Evolutionary conservation across 2,113 vertebrate species (phyloP), one percentile per base, ranked within the genome.

Genomic region (Tyto alba): DNA sequence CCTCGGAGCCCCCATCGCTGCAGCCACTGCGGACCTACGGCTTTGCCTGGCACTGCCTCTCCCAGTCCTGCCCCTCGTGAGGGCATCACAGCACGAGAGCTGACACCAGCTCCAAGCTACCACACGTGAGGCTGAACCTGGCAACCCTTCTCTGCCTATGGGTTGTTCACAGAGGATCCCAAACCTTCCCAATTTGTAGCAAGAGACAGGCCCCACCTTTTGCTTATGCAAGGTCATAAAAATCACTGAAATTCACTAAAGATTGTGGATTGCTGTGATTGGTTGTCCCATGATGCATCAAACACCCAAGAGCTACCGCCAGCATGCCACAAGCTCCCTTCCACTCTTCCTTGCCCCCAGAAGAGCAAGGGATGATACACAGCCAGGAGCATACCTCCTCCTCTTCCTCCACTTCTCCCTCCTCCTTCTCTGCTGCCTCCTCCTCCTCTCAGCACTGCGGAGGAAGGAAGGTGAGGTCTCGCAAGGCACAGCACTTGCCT

Each of bases 381-480:
- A 81, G 34, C 27, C 17, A 16, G 17, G 8, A 73, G 48, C 34
- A 40, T 6, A 34, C 14, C 32, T 90, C 34, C 52, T 76, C 4
- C 34, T 50, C 50, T 47, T 22, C 27, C 13, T 27, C 15, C 11
- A 4, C 19, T 47, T 62, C 18, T 12, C 53, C 18, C 13, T n/a
- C 20, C 19, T 2, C 30, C 56, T 63, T 43, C 22, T 25, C 50
- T 2, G 3, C 9, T 1, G 3, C 45, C 84, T 60, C 40, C 30
- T 84, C 23, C 63, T 85, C 30, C 59, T 73, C 36, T 27, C 81
- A 72, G 52, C n/a, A 2, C 20, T 16, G 29, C 85, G 34, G 57
- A 64, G 69, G 57, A 41, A 89, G 78, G 74, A 83, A 90, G 82
- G 62, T 90, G 82, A 95, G 71, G 71, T 93, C 85, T 85, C 76